Evolutionary conservation across 2,113 vertebrate genomes (phyloP).

Genomic region (Geothlypis trichas): DNA sequence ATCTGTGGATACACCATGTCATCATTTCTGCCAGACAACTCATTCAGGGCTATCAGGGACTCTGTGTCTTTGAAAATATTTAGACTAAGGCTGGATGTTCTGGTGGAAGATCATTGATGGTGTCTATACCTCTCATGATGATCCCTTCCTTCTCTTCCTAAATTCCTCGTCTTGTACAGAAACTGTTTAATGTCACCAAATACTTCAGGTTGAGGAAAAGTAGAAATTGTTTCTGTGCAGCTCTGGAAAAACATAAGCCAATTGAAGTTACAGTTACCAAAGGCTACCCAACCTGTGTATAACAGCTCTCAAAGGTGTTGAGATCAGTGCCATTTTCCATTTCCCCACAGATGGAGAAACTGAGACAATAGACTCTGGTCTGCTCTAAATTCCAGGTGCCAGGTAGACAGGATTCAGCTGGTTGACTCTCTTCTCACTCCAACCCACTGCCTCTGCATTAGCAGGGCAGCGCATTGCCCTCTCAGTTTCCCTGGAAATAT

Average conservation of each 20-base stretch:
- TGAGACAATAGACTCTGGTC: background rate
- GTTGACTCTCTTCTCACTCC: background rate
- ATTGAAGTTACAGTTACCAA: background rate
- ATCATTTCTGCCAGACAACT: background rate
- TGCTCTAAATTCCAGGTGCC: background rate
- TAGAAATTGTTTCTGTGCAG: background rate
- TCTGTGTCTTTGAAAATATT: background rate
- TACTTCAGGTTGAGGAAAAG: background rate
- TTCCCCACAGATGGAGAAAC: background rate
- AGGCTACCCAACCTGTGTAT: background rate
- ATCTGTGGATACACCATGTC: background rate
- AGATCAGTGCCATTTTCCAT: background rate
- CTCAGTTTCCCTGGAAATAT: background rate
- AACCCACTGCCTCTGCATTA: background rate
- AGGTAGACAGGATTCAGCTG: background rate
- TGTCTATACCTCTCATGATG: background rate
- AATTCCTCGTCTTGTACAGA: background rate
- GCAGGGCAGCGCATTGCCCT: background rate
- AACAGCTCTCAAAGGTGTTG: background rate
- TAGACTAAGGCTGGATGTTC: background rate
- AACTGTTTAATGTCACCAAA: background rate
- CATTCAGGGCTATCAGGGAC: background rate
- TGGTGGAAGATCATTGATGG: background rate
- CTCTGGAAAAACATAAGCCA: background rate
- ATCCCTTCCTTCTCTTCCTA: background rate